Evolutionary conservation across 2,888 invertebrate genomes (phyloP).

Genomic region (Spisula solida): DNA sequence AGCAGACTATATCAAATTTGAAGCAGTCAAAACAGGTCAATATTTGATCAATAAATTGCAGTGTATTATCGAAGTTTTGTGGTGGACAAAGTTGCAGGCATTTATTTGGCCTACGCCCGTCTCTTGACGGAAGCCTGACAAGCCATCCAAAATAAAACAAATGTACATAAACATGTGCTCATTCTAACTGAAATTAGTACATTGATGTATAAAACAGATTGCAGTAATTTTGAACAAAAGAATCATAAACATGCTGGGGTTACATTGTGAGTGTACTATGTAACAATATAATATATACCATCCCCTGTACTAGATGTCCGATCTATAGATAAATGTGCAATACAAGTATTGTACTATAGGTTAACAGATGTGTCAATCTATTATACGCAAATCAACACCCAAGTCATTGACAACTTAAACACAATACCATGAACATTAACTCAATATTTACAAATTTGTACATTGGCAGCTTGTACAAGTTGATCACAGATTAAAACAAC

Average conservation of each 20-base stretch:
- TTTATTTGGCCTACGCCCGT: too few species aligned
- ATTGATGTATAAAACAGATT: background rate
- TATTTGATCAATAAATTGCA: too few species aligned
- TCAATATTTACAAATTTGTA: background rate
- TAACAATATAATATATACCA: conserved; percentile 11
- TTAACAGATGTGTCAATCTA: too few species aligned
- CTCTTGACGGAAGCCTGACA: too few species aligned
- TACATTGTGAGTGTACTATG: background rate
- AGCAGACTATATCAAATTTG: too few species aligned
- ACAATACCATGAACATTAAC: background rate
- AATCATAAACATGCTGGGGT: background rate
- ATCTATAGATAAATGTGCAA: conserved; percentile 10
- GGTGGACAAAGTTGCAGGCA: too few species aligned
- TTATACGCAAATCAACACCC: too few species aligned
- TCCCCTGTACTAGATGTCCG: background rate
- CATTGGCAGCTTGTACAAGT: background rate
- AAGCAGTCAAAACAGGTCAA: too few species aligned
- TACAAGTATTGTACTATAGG: background rate
- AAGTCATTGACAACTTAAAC: background rate
- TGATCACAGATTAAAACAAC: background rate
- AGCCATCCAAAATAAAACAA: too few species aligned
- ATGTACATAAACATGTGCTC: background rate
- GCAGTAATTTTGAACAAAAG: background rate
- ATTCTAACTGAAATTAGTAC: background rate
- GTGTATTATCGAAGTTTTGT: too few species aligned